Evolutionary conservation across 2,113 vertebrate species (phyloP).

Genomic region (Bungarus multicinctus): DNA sequence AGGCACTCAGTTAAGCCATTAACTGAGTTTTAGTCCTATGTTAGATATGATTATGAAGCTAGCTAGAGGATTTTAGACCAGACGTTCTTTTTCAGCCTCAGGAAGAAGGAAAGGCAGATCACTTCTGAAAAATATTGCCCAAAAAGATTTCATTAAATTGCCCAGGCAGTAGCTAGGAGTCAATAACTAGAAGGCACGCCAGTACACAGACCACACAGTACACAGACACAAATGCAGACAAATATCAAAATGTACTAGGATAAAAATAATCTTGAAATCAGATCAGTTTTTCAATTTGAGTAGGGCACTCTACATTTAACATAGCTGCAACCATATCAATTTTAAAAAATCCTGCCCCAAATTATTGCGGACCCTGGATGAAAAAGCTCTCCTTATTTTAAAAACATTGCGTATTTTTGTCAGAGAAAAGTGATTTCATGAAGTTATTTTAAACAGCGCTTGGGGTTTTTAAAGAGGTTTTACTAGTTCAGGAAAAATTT

Average conservation of each 20-base stretch:
- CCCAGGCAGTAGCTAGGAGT: neutral
- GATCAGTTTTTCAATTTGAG: rapidly evolving
- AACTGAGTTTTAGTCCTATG: no score
- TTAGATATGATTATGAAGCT: no score
- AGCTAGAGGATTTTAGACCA: neutral
- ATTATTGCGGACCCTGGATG: neutral
- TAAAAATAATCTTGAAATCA: neutral
- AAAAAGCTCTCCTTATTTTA: neutral
- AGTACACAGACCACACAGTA: no score
- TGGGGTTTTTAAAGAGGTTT: neutral
- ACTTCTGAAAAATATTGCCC: neutral
- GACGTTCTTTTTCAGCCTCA: no score
- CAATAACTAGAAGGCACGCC: neutral
- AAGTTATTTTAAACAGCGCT: neutral
- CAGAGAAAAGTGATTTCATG: neutral
- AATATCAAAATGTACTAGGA: neutral
- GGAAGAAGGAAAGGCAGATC: neutral
- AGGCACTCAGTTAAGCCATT: no score
- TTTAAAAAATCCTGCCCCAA: neutral
- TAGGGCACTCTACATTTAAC: neutral
- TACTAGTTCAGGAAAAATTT: neutral
- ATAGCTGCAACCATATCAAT: neutral
- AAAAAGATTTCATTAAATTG: neutral
- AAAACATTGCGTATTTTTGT: neutral
- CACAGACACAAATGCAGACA: neutral